phyloP scores from a whole-genome alignment of 2,797 vertebrate genomes.

The Artibeus jamaicensis region DNA sequence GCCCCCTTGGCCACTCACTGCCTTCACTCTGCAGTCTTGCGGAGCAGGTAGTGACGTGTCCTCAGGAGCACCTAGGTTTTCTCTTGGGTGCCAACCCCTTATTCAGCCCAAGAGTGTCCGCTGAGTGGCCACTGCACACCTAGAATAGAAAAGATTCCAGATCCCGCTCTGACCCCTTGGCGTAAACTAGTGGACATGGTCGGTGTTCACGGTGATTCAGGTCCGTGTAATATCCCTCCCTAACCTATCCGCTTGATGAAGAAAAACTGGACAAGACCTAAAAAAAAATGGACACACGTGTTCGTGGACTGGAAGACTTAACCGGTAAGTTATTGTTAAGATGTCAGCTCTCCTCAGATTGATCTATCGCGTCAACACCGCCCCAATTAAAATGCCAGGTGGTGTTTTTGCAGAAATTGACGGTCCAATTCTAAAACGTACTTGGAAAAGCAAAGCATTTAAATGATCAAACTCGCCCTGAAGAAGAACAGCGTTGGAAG shows the following conservation, averaged over 20 bases:
- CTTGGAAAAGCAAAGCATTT: not conserved
- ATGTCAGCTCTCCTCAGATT: not conserved
- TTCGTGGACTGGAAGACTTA: not conserved
- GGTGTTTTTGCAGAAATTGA: not conserved
- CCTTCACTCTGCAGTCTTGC: not conserved
- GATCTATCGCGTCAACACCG: not conserved
- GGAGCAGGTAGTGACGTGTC: not conserved
- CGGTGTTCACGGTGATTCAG: not conserved
- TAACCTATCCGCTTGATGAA: not conserved
- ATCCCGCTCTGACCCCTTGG: not conserved
- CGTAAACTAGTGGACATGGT: not conserved
- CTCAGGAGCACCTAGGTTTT: not conserved
- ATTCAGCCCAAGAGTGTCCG: not conserved
- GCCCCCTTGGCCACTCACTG: not conserved
- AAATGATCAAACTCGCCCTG: not conserved
- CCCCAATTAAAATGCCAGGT: not conserved
- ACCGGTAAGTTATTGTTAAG: not conserved
- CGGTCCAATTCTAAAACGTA: not conserved
- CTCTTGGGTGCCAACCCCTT: not conserved
- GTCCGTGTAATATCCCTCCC: not conserved
- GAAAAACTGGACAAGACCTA: slow-evolving; percentile 25
- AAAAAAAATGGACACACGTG: not conserved
- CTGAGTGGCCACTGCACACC: not conserved
- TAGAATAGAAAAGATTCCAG: not conserved
- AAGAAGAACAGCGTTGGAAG: not conserved